These are phyloP conservation scores for Myotis findleyi DNA, from an alignment of 2,797 vertebrate species.

Conservation along the genomic window DNA sequence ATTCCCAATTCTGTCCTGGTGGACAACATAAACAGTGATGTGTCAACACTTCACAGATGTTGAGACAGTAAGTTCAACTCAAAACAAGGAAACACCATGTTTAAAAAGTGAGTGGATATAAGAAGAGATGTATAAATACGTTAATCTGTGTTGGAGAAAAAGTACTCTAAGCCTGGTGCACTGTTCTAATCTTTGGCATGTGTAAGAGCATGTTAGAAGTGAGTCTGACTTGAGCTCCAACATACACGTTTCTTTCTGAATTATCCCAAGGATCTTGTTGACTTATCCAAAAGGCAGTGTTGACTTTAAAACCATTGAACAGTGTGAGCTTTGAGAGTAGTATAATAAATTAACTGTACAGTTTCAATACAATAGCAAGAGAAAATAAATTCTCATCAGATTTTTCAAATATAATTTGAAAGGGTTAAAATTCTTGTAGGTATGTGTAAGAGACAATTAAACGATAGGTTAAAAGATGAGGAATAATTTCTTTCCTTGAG, in stretches of 20 bases:
- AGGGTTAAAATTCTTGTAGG: conserved; percentile 68
- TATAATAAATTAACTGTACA: conserved; percentile 1
- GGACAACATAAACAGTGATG: background rate
- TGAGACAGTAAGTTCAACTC: background rate
- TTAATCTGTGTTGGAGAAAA: background rate
- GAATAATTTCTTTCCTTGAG: conserved; percentile 74
- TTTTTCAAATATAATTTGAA: conserved; percentile 67
- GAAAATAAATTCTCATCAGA: conserved; percentile 2
- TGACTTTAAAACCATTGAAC: conserved; percentile 1
- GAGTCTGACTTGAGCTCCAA: background rate
- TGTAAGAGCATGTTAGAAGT: background rate
- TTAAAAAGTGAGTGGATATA: background rate
- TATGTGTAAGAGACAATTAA: conserved; percentile 71
- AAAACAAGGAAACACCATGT: background rate
- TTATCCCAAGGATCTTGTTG: conserved; percentile 33
- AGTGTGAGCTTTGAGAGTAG: conserved; percentile 7
- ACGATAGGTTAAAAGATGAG: conserved; percentile 64
- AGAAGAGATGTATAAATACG: background rate
- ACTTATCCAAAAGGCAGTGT: background rate
- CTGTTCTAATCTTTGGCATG: background rate
- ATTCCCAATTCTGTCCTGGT: background rate
- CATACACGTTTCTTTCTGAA: background rate
- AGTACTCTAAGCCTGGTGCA: background rate
- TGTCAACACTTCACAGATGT: background rate
- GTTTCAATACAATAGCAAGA: conserved; percentile 38